phyloP scores from a whole-genome alignment of 2,113 vertebrate genomes.

The Bubo blakistoni region DNA sequence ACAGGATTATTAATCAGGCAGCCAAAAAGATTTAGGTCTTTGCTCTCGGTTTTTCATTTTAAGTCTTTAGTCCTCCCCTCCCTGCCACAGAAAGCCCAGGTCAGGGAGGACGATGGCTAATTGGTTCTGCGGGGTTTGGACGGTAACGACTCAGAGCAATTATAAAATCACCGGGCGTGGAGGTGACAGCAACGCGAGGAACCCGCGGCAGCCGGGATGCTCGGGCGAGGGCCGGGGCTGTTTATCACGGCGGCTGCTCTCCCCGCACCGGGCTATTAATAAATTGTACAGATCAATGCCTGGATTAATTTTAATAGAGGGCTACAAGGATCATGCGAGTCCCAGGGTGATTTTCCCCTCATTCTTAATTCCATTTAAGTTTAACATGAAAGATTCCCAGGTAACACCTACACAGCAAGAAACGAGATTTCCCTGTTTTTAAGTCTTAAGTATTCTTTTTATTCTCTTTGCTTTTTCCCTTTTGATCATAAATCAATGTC shows the following conservation, averaged over 20 bases:
- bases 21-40: conserved; percentile 84
- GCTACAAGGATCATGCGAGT: conserved; percentile 71
- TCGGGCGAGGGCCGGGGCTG: neutral
- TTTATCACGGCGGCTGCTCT: conserved; percentile 52
- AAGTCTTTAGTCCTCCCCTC: conserved; percentile 72
- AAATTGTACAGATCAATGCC: conserved; percentile 79
- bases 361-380: conserved; percentile 83
- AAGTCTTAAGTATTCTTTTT: conserved; percentile 60
- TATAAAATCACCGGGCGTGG: conserved; percentile 71
- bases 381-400: conserved; percentile 84
- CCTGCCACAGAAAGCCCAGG: conserved; percentile 69
- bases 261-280: conserved; percentile 74
- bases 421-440: conserved; percentile 61
- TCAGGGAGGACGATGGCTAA: conserved; percentile 78
- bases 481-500: conserved; percentile 71
- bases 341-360: conserved; percentile 77
- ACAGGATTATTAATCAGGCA: conserved; percentile 91
- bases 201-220: conserved; percentile 29
- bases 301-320: conserved; percentile 84
- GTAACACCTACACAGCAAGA: conserved; percentile 74
- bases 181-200: conserved; percentile 28
- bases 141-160: conserved; percentile 79
- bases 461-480: conserved; percentile 42
- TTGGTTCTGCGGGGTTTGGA: conserved; percentile 80
- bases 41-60: conserved; percentile 72